Percentiles rank a stretch among this genome's conserved stretches.
Evolutionary conservation across 2,888 invertebrate genomes (phyloP).

Genomic region (Pyrrhia umbra): DNA sequence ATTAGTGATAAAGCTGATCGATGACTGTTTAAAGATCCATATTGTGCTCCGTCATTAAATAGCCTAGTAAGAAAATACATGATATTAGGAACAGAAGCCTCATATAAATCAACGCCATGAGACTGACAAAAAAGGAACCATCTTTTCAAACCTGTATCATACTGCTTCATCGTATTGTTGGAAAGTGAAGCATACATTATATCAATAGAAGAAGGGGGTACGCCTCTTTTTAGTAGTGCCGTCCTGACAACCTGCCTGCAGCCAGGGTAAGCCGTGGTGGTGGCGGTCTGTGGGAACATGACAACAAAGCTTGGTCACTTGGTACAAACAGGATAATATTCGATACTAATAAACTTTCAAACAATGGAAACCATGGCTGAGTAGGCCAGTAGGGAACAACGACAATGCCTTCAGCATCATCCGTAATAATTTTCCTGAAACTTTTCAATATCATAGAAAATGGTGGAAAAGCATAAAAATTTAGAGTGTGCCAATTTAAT

Average conservation of each 20-base stretch:
- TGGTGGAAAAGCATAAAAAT: too few species aligned
- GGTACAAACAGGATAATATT: too few species aligned
- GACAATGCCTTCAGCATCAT: too few species aligned
- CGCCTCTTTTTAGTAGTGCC: background rate
- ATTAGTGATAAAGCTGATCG: constrained; percentile 1
- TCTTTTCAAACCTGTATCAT: background rate
- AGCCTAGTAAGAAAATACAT: background rate
- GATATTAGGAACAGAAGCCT: background rate
- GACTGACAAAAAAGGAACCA: constrained; percentile 3
- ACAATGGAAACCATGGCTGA: too few species aligned
- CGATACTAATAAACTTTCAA: too few species aligned
- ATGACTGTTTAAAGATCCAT: constrained; percentile 3
- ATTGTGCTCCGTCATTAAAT: background rate
- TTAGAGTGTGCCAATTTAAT: too few species aligned
- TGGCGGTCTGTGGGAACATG: too few species aligned
- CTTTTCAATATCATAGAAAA: too few species aligned
- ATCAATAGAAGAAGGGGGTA: too few species aligned
- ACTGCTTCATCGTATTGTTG: background rate
- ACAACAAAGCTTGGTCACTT: too few species aligned
- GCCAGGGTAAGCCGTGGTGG: background rate
- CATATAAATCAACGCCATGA: background rate
- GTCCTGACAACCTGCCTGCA: constrained; percentile 10
- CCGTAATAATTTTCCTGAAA: too few species aligned
- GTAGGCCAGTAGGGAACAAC: too few species aligned
- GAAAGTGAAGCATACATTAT: background rate